Evolutionary conservation across 2,113 vertebrate species (phyloP).

Genomic region (Atlantisia rogersi): DNA sequence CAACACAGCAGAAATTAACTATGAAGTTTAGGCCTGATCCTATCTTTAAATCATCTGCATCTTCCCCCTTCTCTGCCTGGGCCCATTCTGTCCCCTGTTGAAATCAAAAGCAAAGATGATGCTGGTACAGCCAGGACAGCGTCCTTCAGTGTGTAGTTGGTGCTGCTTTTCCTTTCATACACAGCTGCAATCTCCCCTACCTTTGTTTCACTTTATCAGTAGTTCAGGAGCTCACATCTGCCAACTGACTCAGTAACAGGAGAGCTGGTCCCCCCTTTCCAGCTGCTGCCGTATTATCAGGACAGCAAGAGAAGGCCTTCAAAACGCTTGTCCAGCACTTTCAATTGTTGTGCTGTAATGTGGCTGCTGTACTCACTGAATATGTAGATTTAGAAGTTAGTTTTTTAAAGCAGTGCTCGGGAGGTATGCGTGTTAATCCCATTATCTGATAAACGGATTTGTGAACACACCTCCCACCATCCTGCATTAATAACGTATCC

Average conservation of each 20-base stretch:
- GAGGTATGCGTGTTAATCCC: constrained; percentile 67
- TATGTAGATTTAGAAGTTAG: constrained; percentile 69
- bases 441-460: constrained; percentile 79
- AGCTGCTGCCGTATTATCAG: not conserved
- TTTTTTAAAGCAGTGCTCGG: constrained; percentile 46
- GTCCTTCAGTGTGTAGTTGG: not conserved
- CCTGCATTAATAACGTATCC: constrained; percentile 31
- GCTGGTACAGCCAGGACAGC: not conserved
- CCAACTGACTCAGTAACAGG: not conserved
- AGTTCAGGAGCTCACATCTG: not conserved
- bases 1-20: not conserved
- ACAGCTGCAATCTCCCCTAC: not conserved
- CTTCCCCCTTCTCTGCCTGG: not conserved
- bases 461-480: constrained; percentile 58
- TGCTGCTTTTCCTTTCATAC: not conserved
- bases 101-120: not conserved
- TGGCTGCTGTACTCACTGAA: constrained; percentile 35
- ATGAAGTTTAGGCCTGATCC: not conserved
- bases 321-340: constrained; percentile 56
- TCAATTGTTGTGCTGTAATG: constrained; percentile 56
- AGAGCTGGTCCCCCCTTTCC: not conserved
- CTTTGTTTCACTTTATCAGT: not conserved
- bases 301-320: not conserved
- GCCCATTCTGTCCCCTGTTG: not conserved
- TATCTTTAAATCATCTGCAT: not conserved